A percentile compares a stretch with the other conserved stretches of the same genome.
Evolutionary conservation across 2,888 invertebrate genomes (phyloP).

Genomic region (Unio pictorum): DNA sequence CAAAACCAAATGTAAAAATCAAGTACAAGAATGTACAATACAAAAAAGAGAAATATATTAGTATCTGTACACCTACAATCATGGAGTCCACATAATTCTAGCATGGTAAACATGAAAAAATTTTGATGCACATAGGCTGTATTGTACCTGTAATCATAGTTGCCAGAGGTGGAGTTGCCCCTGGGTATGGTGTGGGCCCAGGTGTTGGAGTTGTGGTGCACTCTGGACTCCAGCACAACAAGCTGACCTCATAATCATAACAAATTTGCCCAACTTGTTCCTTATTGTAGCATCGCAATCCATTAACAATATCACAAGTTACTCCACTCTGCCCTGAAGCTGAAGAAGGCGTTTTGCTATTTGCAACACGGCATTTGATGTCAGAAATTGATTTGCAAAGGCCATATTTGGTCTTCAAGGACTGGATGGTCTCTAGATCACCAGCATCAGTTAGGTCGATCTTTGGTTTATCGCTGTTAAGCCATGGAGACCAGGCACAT

Average conservation of each 20-base stretch:
- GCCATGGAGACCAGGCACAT: slow-evolving; percentile 59
- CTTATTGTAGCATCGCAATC: slow-evolving; percentile 59
- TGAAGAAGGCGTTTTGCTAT: slow-evolving; percentile 32
- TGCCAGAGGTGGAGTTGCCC: slow-evolving; percentile 8
- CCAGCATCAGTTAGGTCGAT: slow-evolving; percentile 36
- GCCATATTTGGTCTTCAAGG: slow-evolving; percentile 45
- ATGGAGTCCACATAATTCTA: too few species aligned
- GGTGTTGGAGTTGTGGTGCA: slow-evolving; percentile 12
- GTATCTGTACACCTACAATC: too few species aligned
- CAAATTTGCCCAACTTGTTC: slow-evolving; percentile 73
- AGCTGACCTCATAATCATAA: slow-evolving; percentile 87
- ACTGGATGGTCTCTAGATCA: slow-evolving; percentile 49
- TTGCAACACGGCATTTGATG: slow-evolving; percentile 49
- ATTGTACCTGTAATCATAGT: slow-evolving; percentile 20
- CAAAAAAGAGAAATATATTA: too few species aligned
- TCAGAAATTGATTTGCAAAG: slow-evolving; percentile 52
- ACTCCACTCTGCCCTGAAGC: slow-evolving; percentile 58
- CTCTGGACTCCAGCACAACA: slow-evolving; percentile 76
- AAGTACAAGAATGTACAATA: too few species aligned
- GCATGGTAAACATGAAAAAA: too few species aligned
- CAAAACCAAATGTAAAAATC: too few species aligned
- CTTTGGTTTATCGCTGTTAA: slow-evolving; percentile 52
- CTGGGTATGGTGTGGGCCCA: slow-evolving; percentile 11
- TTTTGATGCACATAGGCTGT: too few species aligned
- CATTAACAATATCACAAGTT: slow-evolving; percentile 56